Evolutionary conservation across 2,113 vertebrate genomes (phyloP).

Genomic region (Podocnemis expansa): DNA sequence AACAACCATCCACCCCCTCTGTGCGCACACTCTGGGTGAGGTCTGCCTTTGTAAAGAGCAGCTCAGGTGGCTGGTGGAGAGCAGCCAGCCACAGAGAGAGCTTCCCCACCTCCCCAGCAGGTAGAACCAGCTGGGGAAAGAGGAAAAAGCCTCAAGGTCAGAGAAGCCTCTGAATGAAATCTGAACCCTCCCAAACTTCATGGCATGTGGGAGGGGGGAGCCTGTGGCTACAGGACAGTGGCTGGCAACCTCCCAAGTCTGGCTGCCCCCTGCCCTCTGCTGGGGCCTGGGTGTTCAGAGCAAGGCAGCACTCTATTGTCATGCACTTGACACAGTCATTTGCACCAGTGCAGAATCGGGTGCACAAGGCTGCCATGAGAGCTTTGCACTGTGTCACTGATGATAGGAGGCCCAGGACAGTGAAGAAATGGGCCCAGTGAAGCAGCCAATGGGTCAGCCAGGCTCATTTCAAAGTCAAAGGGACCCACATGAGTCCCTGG

Average conservation of each 20-base stretch:
- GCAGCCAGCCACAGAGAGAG: not conserved
- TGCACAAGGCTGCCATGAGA: not conserved
- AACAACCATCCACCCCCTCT: not conserved
- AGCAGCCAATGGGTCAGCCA: no score
- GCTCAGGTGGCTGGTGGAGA: not conserved
- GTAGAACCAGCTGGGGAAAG: not conserved
- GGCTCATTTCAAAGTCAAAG: no score
- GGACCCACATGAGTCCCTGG: no score
- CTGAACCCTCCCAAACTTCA: not conserved
- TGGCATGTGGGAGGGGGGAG: not conserved
- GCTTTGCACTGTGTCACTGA: not conserved
- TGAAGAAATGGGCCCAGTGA: not conserved
- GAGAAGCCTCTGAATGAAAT: not conserved
- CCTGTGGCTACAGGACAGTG: not conserved
- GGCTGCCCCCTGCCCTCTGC: not conserved
- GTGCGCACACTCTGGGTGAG: not conserved
- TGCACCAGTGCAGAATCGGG: not conserved
- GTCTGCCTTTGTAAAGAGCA: not conserved
- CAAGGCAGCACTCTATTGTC: not conserved
- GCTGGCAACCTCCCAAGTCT: not conserved
- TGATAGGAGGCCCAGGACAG: not conserved
- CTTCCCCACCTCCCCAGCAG: not conserved
- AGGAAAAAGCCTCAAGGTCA: not conserved
- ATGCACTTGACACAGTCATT: not conserved
- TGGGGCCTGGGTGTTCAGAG: no score